Evolutionary conservation across 2,113 vertebrate species (phyloP).

Genomic region (Cricetomys ansorgei): DNA sequence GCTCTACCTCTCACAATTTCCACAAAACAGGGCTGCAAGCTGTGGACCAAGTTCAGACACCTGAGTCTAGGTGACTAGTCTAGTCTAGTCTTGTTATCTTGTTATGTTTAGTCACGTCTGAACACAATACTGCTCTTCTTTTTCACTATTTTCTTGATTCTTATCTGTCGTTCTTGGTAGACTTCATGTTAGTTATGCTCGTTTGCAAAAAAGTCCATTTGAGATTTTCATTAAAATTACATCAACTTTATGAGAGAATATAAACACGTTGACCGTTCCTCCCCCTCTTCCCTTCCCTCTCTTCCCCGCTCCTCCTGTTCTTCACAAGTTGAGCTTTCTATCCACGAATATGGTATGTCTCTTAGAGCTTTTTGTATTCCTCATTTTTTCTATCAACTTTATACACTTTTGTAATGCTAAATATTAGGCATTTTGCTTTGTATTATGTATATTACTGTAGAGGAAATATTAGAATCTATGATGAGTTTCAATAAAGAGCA

Average conservation of each 20-base stretch:
- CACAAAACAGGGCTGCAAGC: not conserved
- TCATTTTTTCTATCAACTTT: not conserved
- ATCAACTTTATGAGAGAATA: conserved; percentile 38
- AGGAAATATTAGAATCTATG: too few relatives aligned
- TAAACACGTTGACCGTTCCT: conserved; percentile 5
- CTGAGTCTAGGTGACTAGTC: not conserved
- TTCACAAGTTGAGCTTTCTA: not conserved
- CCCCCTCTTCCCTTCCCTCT: not conserved
- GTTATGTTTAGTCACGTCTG: too few relatives aligned
- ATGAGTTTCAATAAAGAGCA: too few relatives aligned
- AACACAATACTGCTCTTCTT: not conserved
- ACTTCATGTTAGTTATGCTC: not conserved
- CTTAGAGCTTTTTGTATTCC: not conserved
- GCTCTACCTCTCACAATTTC: not conserved
- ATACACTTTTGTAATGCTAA: conserved; percentile 22
- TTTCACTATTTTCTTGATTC: conserved; percentile 22
- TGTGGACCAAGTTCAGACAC: not conserved
- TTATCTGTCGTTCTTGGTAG: not conserved
- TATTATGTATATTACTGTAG: not conserved
- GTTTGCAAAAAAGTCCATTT: not conserved
- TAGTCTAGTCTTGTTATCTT: too few relatives aligned
- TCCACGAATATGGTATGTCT: not conserved
- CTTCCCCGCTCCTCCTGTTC: not conserved
- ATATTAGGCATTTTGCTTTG: not conserved
- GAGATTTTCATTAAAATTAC: conserved; percentile 39